Evolutionary conservation across 2,888 invertebrate species (phyloP).

Genomic region (Pharmacophagus antenor): DNA sequence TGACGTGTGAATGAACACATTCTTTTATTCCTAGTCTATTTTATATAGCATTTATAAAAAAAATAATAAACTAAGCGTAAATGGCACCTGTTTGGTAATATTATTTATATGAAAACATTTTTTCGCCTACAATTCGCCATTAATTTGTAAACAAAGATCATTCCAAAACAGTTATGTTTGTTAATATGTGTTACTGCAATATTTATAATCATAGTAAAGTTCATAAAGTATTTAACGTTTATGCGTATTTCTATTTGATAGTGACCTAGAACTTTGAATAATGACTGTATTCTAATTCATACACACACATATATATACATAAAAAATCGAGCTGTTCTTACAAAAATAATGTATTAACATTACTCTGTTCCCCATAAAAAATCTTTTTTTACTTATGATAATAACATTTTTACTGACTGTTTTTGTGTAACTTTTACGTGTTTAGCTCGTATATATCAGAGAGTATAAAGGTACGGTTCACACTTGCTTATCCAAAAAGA

Average conservation of each 20-base stretch:
- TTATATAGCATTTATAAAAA: conserved; percentile 22
- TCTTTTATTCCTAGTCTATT: conserved; percentile 39
- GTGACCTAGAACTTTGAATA: not conserved
- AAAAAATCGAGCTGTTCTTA: not conserved
- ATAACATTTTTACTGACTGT: not conserved
- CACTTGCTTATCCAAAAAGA: no score
- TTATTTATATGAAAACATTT: not conserved
- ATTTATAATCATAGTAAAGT: no score
- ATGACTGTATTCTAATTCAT: not conserved
- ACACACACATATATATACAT: not conserved
- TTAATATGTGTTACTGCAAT: no score
- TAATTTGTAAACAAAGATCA: conserved; percentile 38
- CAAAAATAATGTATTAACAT: not conserved
- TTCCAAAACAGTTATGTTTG: conserved; percentile 38
- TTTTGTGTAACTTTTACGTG: not conserved
- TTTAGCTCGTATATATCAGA: no score
- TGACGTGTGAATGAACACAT: conserved; percentile 49
- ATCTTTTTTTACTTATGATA: not conserved
- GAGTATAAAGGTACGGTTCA: no score
- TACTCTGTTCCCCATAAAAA: not conserved
- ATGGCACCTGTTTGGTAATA: conserved; percentile 9
- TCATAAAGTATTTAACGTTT: conserved; percentile 1
- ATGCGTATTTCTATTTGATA: not conserved
- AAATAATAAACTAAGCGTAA: conserved; percentile 17
- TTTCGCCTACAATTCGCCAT: no score